Conservation (phyloP, 1,140 invertebrate species). For the Dinoponera quadriceps region DNA sequence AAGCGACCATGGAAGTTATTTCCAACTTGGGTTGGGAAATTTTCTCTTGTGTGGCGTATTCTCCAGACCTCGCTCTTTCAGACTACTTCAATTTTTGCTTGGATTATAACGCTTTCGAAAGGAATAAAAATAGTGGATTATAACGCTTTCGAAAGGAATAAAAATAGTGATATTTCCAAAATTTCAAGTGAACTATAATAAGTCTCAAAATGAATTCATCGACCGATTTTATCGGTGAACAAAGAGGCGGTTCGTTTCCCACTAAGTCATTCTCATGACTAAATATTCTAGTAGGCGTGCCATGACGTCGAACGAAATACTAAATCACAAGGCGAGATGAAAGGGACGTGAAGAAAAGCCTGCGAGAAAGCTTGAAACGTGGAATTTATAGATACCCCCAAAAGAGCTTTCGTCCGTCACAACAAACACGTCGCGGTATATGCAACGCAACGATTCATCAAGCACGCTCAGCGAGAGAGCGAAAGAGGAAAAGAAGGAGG, state of each 20-base stretch:
- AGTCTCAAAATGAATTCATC: neutral
- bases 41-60: too few species aligned
- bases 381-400: slow-evolving; percentile 71
- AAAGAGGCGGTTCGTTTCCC: slow-evolving; percentile 5
- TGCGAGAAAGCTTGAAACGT: slow-evolving; percentile 64
- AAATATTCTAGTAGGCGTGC: slow-evolving; percentile 54
- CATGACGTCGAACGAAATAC: slow-evolving; percentile 48
- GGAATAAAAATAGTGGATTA: too few species aligned
- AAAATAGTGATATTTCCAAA: too few species aligned
- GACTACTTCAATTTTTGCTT: too few species aligned
- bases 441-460: slow-evolving; percentile 68
- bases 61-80: too few species aligned
- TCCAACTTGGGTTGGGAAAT: too few species aligned
- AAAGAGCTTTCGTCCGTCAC: slow-evolving; percentile 75
- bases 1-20: too few species aligned
- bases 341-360: neutral
- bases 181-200: neutral
- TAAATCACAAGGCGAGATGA: slow-evolving; percentile 57
- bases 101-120: too few species aligned
- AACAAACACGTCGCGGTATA: slow-evolving; percentile 72
- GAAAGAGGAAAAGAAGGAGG: neutral
- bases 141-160: too few species aligned
- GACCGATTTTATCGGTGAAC: slow-evolving; percentile 22
- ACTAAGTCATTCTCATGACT: neutral
- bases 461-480: neutral